A percentile compares a stretch with the other conserved stretches of the same genome.
phyloP scores from a whole-genome alignment of 2,888 invertebrate species.

The Drosophila bunnanda region DNA sequence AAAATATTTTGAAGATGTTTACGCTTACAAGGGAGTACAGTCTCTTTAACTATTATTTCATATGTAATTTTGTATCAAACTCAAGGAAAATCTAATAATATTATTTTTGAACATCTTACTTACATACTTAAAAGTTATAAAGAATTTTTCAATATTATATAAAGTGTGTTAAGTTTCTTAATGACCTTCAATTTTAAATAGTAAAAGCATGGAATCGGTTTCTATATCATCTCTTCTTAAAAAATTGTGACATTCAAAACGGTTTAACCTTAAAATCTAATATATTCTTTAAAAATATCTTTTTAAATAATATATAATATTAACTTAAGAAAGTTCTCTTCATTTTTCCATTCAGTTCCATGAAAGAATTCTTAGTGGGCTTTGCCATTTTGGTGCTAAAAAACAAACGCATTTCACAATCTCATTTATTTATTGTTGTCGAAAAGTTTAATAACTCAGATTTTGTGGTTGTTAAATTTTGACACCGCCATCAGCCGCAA shows the following conservation, averaged over 20 bases:
- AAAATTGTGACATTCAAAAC: neutral
- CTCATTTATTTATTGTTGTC: conserved; percentile 25
- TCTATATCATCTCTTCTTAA: neutral
- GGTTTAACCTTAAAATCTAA: too few relatives aligned
- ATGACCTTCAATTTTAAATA: too few relatives aligned
- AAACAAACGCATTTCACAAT: conserved; percentile 28
- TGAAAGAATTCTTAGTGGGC: neutral
- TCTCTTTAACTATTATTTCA: neutral
- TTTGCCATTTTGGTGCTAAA: neutral
- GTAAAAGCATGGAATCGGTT: neutral
- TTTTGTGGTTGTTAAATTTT: conserved; percentile 75
- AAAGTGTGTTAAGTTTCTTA: neutral
- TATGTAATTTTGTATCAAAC: neutral
- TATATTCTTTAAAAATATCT: neutral
- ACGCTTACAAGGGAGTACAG: neutral
- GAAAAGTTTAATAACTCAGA: conserved; percentile 73
- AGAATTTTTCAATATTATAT: too few relatives aligned
- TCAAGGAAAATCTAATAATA: neutral
- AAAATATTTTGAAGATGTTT: neutral
- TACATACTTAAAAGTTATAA: too few relatives aligned
- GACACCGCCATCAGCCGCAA: conserved; percentile 72
- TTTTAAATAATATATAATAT: neutral
- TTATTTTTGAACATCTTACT: neutral
- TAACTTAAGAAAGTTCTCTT: too few relatives aligned
- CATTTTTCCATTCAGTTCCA: neutral